A percentile compares a stretch with the other conserved stretches of the same genome.
These are phyloP conservation scores for Drosophila kanekoi DNA, from an alignment of 2,888 invertebrate species.

Conservation along the genomic window DNA sequence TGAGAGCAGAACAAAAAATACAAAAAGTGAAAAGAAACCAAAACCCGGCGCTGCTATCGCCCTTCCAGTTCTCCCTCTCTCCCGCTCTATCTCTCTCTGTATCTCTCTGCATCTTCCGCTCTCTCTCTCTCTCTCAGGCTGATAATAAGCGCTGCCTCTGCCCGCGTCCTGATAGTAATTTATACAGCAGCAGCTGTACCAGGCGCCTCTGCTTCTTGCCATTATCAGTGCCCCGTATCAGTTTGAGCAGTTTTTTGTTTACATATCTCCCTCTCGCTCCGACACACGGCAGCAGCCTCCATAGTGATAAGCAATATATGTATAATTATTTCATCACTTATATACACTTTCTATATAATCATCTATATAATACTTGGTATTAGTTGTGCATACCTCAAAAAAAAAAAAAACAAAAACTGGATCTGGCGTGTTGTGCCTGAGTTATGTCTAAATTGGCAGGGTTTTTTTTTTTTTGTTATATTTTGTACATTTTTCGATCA, in stretches of 20 bases:
- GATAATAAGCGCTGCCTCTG: slow-evolving; percentile 49
- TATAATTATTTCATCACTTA: neutral
- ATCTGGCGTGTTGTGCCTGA: slow-evolving; percentile 9
- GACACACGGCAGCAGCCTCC: slow-evolving; percentile 12
- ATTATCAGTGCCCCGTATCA: slow-evolving; percentile 23
- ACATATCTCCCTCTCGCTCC: slow-evolving; percentile 31
- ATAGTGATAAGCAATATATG: slow-evolving; percentile 34
- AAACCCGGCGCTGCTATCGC: slow-evolving; percentile 58
- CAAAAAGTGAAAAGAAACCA: slow-evolving; percentile 12
- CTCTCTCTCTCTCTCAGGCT: slow-evolving; percentile 15
- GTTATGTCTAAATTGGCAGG: slow-evolving; percentile 20
- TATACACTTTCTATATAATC: neutral
- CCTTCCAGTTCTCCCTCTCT: slow-evolving; percentile 51
- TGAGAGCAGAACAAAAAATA: slow-evolving; percentile 1
- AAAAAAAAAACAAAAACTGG: slow-evolving; percentile 30
- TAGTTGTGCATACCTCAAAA: slow-evolving; percentile 3
- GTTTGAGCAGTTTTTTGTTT: slow-evolving; percentile 28
- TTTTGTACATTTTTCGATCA: slow-evolving; percentile 10
- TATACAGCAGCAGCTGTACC: slow-evolving; percentile 76
- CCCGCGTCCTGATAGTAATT: slow-evolving; percentile 70
- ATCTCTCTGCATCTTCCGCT: neutral
- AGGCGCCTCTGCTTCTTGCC: slow-evolving; percentile 13
- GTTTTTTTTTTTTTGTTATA: slow-evolving; percentile 11
- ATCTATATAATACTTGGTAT: slow-evolving; percentile 1
- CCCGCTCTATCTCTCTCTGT: neutral